These are phyloP conservation scores for Cantharis rustica DNA, from an alignment of 2,888 invertebrate genomes.

Conservation along the genomic window DNA sequence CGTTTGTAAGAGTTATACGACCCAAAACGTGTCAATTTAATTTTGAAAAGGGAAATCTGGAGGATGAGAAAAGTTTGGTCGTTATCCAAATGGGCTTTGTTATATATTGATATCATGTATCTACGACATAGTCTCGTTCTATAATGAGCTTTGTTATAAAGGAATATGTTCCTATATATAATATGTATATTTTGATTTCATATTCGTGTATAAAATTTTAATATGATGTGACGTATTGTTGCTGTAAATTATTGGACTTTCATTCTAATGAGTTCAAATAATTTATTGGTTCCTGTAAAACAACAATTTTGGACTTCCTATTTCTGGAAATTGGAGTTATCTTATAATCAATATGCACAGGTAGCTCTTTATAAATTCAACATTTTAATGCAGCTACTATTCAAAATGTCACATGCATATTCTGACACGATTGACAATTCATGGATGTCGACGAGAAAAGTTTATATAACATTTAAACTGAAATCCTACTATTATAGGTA, in stretches of 20 bases:
- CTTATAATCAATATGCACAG: background rate
- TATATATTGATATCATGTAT: constrained; percentile 32
- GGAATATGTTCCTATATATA: constrained; percentile 17
- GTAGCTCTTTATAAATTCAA: background rate
- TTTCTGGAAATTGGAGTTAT: background rate
- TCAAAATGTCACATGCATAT: background rate
- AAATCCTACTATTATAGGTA: background rate
- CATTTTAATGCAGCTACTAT: background rate
- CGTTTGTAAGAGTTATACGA: constrained; percentile 21
- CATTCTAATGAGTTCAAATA: background rate
- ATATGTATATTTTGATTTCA: background rate
- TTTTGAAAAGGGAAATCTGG: constrained; percentile 27
- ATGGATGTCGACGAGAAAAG: background rate
- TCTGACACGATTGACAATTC: background rate
- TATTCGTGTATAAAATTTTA: background rate
- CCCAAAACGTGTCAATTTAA: constrained; percentile 31
- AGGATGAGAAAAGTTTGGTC: constrained; percentile 29
- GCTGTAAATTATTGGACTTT: background rate
- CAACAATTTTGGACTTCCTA: background rate
- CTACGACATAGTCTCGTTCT: constrained; percentile 25
- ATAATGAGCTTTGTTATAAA: constrained; percentile 30
- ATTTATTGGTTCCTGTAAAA: background rate
- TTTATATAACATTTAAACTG: background rate
- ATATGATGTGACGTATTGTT: background rate
- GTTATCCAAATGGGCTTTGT: constrained; percentile 32